Conservation (phyloP, 23 tunicate genomes). For the Diplosoma virens region DNA sequence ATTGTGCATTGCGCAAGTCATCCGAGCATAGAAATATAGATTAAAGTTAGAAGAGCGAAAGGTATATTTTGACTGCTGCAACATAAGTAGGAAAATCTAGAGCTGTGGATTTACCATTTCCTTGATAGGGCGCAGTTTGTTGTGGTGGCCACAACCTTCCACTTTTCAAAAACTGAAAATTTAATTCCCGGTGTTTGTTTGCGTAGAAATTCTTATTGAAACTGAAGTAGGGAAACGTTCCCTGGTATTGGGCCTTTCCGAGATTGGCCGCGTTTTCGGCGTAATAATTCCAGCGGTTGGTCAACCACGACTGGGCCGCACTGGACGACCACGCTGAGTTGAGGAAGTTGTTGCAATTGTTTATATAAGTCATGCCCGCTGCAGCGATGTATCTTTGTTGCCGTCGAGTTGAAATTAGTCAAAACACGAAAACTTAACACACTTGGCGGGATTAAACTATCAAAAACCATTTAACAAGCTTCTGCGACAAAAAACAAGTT, state of each 20-base stretch:
- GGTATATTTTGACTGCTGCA: no score
- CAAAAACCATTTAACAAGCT: no score
- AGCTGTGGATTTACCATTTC: not conserved
- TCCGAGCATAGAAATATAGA: no score
- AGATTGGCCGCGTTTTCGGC: conserved; percentile 21
- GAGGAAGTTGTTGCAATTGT: conserved; percentile 16
- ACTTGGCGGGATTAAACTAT: no score
- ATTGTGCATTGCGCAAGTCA: no score
- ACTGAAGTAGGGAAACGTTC: conserved; percentile 1
- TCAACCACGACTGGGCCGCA: conserved; percentile 5
- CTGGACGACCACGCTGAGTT: not conserved
- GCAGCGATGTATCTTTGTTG: no score
- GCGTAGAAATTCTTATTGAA: conserved; percentile 4
- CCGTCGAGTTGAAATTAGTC: no score
- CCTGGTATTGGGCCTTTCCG: conserved; percentile 8
- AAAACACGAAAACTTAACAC: no score
- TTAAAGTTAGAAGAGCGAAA: no score
- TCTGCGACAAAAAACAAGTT: no score
- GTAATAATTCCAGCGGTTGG: conserved; percentile 23
- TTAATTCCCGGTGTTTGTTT: conserved; percentile 9
- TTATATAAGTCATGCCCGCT: not conserved
- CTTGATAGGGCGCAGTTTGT: conserved; percentile 5
- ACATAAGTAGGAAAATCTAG: no score
- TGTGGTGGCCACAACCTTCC: not conserved
- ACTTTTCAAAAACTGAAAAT: conserved; percentile 6